Evolutionary conservation across 2,113 vertebrate species (phyloP).

Genomic region (Pitta sordida): DNA sequence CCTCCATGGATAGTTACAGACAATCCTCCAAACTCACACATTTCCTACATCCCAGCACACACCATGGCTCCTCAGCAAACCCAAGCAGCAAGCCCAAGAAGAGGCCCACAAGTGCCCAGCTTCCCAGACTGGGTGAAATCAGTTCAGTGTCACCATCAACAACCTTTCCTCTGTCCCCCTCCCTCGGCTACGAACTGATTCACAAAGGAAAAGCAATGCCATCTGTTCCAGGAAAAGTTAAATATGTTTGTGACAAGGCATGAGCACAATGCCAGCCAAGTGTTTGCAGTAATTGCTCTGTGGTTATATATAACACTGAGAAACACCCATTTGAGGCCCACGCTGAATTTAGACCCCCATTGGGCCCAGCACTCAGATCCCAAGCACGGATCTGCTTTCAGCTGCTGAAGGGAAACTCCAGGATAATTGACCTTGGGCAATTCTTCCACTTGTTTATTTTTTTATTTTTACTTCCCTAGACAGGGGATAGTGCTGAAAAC

Average conservation of each 20-base stretch:
- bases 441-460: background rate
- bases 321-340: conserved; percentile 38
- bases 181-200: background rate
- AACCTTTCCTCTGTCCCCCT: background rate
- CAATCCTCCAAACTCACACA: background rate
- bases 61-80: background rate
- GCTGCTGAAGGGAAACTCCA: conserved; percentile 34
- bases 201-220: conserved; percentile 6
- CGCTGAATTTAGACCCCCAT: background rate
- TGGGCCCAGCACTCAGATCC: background rate
- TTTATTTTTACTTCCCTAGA: background rate
- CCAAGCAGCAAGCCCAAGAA: background rate
- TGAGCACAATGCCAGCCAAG: conserved; percentile 8
- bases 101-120: background rate
- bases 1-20: background rate
- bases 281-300: conserved; percentile 28
- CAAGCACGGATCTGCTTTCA: background rate
- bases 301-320: conserved; percentile 30
- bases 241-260: conserved; percentile 39
- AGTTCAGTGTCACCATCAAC: background rate
- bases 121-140: background rate
- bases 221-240: conserved; percentile 50
- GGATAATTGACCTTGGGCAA: background rate
- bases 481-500: background rate
- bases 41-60: background rate